Percentiles rank a stretch among this genome's conserved stretches.
phyloP scores from a whole-genome alignment of 2,113 vertebrate genomes.

The Dissostichus mawsoni region DNA sequence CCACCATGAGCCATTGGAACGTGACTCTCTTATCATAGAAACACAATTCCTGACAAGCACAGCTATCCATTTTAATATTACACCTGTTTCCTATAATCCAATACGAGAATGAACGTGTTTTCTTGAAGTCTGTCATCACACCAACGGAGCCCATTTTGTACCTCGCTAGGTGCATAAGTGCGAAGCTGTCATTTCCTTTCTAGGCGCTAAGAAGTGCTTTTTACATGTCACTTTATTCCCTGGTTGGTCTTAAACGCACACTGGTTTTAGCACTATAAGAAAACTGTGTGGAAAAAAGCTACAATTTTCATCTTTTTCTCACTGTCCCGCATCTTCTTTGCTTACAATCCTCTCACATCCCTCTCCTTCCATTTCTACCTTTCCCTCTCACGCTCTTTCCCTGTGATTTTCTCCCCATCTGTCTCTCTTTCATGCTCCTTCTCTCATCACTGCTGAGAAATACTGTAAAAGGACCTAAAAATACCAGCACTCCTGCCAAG shows the following conservation, averaged over 20 bases:
- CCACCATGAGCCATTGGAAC: not conserved
- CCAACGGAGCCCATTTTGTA: not conserved
- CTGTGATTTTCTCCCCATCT: constrained; percentile 19
- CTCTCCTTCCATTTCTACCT: not conserved
- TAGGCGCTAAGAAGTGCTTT: not conserved
- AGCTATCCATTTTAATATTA: not conserved
- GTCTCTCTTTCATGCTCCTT: constrained; percentile 12
- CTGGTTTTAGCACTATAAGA: not conserved
- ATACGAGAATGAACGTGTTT: not conserved
- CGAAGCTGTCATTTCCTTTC: constrained; percentile 9
- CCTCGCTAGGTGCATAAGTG: not conserved
- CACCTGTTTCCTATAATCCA: not conserved
- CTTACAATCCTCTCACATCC: not conserved
- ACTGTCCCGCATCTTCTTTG: not conserved
- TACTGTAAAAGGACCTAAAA: constrained; percentile 52
- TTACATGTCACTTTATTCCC: constrained; percentile 15
- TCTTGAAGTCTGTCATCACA: not conserved
- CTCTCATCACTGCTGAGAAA: constrained; percentile 12
- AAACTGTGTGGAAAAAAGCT: not conserved
- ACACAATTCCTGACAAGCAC: not conserved
- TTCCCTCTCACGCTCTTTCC: not conserved
- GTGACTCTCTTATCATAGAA: not conserved
- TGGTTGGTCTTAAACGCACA: constrained; percentile 3
- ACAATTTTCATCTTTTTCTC: not conserved
- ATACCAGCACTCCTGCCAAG: constrained; percentile 51